A percentile compares a stretch with the other conserved stretches of the same genome.
These are phyloP conservation scores for Wasmannia auropunctata DNA, from an alignment of 1,140 invertebrate genomes.

Conservation along the genomic window DNA sequence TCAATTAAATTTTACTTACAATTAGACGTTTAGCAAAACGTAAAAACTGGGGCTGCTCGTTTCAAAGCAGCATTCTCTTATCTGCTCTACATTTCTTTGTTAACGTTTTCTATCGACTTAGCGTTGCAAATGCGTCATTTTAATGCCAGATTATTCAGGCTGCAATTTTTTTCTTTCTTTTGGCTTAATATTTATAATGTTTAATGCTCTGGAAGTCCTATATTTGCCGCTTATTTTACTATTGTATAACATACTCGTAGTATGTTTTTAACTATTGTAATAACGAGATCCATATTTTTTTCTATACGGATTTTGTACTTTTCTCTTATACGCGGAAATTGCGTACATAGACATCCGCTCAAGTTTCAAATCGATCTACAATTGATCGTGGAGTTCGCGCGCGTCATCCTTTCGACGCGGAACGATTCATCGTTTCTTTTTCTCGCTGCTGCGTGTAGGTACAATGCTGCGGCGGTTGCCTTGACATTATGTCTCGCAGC, in stretches of 20 bases:
- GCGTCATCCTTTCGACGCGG: slow-evolving; percentile 41
- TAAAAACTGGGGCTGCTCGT: neutral
- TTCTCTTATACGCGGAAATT: neutral
- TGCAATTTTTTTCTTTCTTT: neutral
- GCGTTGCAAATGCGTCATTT: slow-evolving; percentile 25
- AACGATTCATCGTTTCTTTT: slow-evolving; percentile 57
- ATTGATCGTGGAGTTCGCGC: neutral
- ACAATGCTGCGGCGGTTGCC: slow-evolving; percentile 64
- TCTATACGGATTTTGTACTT: too few species aligned
- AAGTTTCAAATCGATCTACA: neutral
- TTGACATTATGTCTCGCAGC: slow-evolving; percentile 73
- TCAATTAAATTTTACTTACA: neutral
- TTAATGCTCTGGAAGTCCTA: neutral
- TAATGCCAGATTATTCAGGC: neutral
- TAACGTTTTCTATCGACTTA: neutral
- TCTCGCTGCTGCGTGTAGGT: neutral
- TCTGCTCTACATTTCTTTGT: slow-evolving; percentile 11
- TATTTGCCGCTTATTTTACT: too few species aligned
- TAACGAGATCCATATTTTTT: too few species aligned
- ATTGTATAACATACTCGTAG: too few species aligned
- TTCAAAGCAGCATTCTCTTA: slow-evolving; percentile 13
- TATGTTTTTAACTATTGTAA: neutral
- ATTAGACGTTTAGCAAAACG: neutral
- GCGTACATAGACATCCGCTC: neutral
- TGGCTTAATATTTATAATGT: too few species aligned